Percentiles rank a stretch among this genome's conserved stretches.
These are phyloP conservation scores for Thysanoteuthis rhombus DNA, from an alignment of 2,888 invertebrate genomes.

Conservation along the genomic window DNA sequence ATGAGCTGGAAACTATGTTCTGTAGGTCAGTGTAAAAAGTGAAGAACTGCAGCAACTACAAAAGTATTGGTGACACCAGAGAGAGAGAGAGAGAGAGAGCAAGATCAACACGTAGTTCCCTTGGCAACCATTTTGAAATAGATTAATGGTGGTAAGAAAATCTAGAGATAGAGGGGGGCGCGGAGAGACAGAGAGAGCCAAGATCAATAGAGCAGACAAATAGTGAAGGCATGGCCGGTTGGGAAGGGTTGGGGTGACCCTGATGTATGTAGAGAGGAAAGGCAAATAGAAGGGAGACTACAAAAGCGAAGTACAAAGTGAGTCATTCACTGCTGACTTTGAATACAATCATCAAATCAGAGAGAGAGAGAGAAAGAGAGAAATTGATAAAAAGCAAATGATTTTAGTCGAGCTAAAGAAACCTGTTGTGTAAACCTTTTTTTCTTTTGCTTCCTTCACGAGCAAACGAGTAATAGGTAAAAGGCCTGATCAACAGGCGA, in stretches of 20 bases:
- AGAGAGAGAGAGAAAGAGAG: not conserved
- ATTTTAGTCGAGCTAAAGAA: not conserved
- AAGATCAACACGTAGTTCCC: not conserved
- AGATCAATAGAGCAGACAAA: not conserved
- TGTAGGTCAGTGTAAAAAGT: not conserved
- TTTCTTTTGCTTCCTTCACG: not conserved
- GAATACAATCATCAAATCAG: not conserved
- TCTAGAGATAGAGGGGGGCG: not conserved
- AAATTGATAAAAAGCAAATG: not conserved
- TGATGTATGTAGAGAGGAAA: not conserved
- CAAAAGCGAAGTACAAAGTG: not conserved
- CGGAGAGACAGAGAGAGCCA: not conserved
- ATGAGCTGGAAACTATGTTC: not conserved
- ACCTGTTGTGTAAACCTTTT: not conserved
- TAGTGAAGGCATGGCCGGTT: not conserved
- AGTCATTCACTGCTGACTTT: not conserved
- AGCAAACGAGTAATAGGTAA: not conserved
- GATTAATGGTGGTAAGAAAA: not conserved
- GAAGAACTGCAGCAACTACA: not conserved
- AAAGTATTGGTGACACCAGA: not conserved
- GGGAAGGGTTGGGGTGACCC: not conserved
- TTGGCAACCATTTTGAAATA: not conserved
- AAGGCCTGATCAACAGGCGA: not conserved
- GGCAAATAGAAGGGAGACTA: not conserved
- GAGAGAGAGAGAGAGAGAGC: not conserved